These are phyloP conservation scores for Spatulosminthurus flaviceps DNA, from an alignment of 2,888 invertebrate genomes.

Conservation along the genomic window DNA sequence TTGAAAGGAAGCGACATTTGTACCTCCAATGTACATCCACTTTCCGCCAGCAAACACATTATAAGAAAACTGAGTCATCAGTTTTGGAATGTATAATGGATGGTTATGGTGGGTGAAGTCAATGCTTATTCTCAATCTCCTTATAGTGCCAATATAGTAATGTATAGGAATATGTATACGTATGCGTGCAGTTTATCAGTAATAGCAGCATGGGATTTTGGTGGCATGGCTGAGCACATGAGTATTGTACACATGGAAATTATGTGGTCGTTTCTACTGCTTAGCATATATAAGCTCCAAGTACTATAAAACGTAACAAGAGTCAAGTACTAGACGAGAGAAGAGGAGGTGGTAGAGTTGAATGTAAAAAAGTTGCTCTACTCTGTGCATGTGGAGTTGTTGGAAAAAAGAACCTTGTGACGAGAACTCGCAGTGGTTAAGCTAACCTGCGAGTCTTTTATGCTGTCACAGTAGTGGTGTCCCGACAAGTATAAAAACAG, in stretches of 20 bases:
- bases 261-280: background rate
- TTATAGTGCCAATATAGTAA: too few relatives aligned
- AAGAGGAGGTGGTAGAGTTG: background rate
- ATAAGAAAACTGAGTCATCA: constrained; percentile 12
- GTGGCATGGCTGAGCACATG: too few relatives aligned
- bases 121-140: constrained; percentile 26
- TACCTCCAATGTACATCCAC: too few relatives aligned
- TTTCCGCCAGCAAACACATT: background rate
- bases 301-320: too few relatives aligned
- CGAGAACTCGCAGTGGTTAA: constrained; percentile 14
- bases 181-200: too few relatives aligned
- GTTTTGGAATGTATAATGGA: constrained; percentile 19
- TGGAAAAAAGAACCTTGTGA: constrained; percentile 26
- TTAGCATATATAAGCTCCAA: too few relatives aligned
- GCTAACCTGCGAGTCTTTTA: constrained; percentile 37
- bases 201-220: too few relatives aligned
- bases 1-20: too few relatives aligned
- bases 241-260: background rate
- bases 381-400: too few relatives aligned
- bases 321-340: background rate
- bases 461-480: constrained; percentile 38
- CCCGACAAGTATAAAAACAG: constrained; percentile 42
- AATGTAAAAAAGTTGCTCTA: background rate
- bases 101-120: background rate
- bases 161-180: too few relatives aligned